Base-by-base conservation (phyloP, 2,797 vertebrate species). In the Euphonia xanthogaster region DNA sequence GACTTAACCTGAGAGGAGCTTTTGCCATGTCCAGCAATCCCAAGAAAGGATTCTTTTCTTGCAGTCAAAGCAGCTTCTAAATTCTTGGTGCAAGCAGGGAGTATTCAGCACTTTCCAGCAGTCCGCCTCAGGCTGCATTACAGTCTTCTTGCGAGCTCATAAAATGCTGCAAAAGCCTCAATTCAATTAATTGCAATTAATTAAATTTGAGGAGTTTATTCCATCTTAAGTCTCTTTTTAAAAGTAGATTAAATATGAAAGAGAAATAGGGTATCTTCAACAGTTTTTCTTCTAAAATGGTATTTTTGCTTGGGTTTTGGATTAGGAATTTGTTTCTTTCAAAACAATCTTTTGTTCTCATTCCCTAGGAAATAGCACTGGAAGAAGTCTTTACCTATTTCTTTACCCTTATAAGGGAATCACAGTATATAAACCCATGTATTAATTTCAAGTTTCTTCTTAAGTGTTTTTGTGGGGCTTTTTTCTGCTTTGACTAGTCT, bases 391-490 rank as follows among this genome's bases (percentile, higher is more conserved):
- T 78, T 60, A 47, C 16, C 11, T 6, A 6, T 62, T 78, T 33
- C 27, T 80, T 86, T 53, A 30, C 12, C 25, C 30, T 50, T 60
- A 9, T 6, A 62, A 54, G 53, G n/a, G 22, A 74, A 67, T 23
- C 18, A 31, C 15, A 54, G 6, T 45, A 17, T 76, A 31, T 55
- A 47, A 48, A 33, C 7, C 30, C 22, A 14, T 42, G 24, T 51
- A 47, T 74, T 77, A 40, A 70, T 67, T 81, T 42, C 7, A 39
- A 20, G 19, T 67, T 88, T 83, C 24, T 76, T 63, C 30, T 72
- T 24, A 65, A 57, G 24, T 1, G 0, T 3, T n/a, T 70, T 31
- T 42, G 16, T 12, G 12, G 10, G 1, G 1, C 0, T 1, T 20
- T 17, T 37, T 67, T 51, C 48, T 31, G 2, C 62, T 7, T 62